These are phyloP conservation scores for Eupithecia exiguata DNA, from an alignment of 2,888 invertebrate genomes.

Conservation along the genomic window DNA sequence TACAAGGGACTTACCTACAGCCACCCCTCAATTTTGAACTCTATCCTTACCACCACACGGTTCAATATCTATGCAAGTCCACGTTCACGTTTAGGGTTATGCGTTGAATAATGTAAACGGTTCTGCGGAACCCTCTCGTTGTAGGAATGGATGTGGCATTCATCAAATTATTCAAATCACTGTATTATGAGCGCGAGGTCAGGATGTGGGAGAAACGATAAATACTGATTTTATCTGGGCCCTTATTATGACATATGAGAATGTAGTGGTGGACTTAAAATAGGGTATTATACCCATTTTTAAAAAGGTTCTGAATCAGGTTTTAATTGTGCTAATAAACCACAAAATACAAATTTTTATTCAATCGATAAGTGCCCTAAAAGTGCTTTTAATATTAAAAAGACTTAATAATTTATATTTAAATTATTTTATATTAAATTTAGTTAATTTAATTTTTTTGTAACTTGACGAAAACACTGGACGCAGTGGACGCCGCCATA, in stretches of 20 bases:
- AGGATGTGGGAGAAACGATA: neutral
- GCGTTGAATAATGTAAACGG: conserved; percentile 39
- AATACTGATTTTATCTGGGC: neutral
- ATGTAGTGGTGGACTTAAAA: neutral
- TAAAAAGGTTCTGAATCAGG: too few relatives aligned
- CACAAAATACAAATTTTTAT: too few relatives aligned
- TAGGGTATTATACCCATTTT: too few relatives aligned
- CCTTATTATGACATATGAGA: neutral
- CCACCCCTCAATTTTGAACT: neutral
- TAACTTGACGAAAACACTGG: too few relatives aligned
- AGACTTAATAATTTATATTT: too few relatives aligned
- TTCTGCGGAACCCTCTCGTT: conserved; percentile 29
- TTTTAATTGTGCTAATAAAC: too few relatives aligned
- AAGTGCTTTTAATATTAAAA: too few relatives aligned
- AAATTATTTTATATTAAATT: too few relatives aligned
- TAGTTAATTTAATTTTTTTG: too few relatives aligned
- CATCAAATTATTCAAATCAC: conserved; percentile 24
- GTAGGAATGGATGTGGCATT: conserved; percentile 14
- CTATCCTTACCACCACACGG: neutral
- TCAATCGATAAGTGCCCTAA: too few relatives aligned
- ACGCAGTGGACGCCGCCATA: too few relatives aligned
- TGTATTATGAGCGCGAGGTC: conserved; percentile 11
- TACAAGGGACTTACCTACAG: neutral
- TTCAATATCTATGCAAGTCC: conserved; percentile 5
- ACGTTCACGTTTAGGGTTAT: neutral